Percentiles rank a stretch among this genome's conserved stretches.
Evolutionary conservation across 2,888 invertebrate genomes (phyloP).

Genomic region (Copidosoma aretas): DNA sequence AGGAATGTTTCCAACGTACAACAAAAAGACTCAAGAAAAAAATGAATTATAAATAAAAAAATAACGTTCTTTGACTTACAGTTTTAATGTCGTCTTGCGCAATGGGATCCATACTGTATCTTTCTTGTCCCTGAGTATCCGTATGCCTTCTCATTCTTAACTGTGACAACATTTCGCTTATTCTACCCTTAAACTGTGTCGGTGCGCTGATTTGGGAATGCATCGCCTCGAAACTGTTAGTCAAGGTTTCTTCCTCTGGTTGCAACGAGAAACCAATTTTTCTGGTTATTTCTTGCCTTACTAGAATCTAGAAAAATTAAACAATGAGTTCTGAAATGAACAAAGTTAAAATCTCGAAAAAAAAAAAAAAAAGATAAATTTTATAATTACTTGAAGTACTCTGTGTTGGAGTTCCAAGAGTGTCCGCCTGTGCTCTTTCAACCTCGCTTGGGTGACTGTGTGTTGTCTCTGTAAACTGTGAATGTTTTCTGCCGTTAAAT

Average conservation of each 20-base stretch:
- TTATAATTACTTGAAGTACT: conserved; percentile 72
- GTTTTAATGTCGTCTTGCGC: conserved; percentile 68
- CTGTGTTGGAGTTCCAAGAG: conserved; percentile 84
- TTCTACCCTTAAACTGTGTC: conserved; percentile 90
- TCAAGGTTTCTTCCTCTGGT: conserved; percentile 89
- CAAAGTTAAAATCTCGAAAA: neutral
- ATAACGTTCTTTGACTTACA: conserved; percentile 54
- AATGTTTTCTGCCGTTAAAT: conserved; percentile 80
- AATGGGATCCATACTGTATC: conserved; percentile 78
- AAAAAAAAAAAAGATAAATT: neutral
- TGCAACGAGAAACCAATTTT: conserved; percentile 86
- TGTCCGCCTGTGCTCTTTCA: conserved; percentile 82
- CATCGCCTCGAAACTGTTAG: conserved; percentile 85
- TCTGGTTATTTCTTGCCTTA: conserved; percentile 86
- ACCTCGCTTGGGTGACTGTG: conserved; percentile 78
- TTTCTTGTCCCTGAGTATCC: conserved; percentile 69
- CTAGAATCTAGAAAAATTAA: conserved; percentile 71
- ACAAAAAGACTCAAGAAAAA: neutral
- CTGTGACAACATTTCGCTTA: conserved; percentile 89
- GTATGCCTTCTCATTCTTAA: conserved; percentile 75
- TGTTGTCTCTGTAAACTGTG: conserved; percentile 81
- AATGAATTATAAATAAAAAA: conserved; percentile 7
- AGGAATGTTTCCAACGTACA: neutral
- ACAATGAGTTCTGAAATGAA: conserved; percentile 1
- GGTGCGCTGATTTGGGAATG: conserved; percentile 88